These are phyloP conservation scores for Anabacerthia variegaticeps DNA, from an alignment of 2,797 vertebrate genomes.

Conservation along the genomic window DNA sequence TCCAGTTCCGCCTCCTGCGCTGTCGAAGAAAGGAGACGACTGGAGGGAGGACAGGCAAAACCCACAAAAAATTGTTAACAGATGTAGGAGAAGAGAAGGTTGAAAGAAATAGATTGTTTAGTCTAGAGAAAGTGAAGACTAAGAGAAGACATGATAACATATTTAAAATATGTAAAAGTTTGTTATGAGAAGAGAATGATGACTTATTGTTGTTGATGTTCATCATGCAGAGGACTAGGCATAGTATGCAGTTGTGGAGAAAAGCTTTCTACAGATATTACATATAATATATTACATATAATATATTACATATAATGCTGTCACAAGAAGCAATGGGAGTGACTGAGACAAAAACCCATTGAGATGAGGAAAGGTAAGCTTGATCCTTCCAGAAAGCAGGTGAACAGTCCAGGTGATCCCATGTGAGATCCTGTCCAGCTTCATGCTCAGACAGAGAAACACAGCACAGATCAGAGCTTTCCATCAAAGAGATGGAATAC, in stretches of 20 bases:
- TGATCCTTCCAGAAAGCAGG: neutral
- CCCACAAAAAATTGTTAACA: constrained; percentile 5
- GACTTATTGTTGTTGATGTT: neutral
- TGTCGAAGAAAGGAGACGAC: neutral
- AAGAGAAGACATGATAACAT: neutral
- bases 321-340: accelerated
- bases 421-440: neutral
- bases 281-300: neutral
- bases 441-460: neutral
- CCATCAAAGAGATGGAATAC: neutral
- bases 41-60: constrained; percentile 28
- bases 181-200: neutral
- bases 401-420: neutral
- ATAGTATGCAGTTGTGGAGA: neutral
- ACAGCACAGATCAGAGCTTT: neutral
- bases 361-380: neutral
- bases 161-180: constrained; percentile 1
- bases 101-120: constrained; percentile 27
- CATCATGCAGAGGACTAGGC: neutral
- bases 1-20: neutral
- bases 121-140: constrained; percentile 2
- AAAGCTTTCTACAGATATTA: neutral
- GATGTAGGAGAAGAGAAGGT: neutral
- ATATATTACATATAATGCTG: neutral
- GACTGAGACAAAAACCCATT: neutral